Evolutionary conservation across 2,113 vertebrate genomes (phyloP).

Genomic region (Pholis gunnellus): DNA sequence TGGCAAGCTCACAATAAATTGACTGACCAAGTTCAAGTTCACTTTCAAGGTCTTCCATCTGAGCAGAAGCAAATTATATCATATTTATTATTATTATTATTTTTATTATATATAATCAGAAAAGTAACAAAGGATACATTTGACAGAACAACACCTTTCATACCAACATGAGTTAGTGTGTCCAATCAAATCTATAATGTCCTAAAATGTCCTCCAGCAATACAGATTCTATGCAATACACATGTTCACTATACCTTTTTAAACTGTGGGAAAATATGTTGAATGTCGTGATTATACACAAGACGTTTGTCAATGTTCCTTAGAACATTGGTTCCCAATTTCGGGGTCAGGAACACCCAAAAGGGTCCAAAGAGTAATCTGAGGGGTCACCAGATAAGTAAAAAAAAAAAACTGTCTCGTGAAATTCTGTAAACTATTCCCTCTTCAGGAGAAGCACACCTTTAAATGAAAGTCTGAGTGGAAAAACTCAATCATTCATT

Average conservation of each 20-base stretch:
- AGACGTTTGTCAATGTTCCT: no score
- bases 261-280: background rate
- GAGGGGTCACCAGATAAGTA: no score
- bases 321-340: no score
- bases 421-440: background rate
- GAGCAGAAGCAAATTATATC: background rate
- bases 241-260: background rate
- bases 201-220: background rate
- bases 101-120: background rate
- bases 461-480: background rate
- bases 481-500: background rate
- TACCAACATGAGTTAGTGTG: background rate
- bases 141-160: background rate
- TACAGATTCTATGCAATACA: background rate
- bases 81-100: no score
- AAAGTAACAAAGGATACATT: background rate
- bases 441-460: background rate
- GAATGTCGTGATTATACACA: background rate
- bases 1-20: background rate
- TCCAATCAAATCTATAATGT: background rate
- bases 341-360: no score
- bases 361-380: no score
- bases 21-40: background rate
- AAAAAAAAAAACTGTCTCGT: background rate
- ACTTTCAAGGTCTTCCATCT: background rate